Evolutionary conservation across 2,888 invertebrate species (phyloP).

Genomic region (Schizaphis graminum): DNA sequence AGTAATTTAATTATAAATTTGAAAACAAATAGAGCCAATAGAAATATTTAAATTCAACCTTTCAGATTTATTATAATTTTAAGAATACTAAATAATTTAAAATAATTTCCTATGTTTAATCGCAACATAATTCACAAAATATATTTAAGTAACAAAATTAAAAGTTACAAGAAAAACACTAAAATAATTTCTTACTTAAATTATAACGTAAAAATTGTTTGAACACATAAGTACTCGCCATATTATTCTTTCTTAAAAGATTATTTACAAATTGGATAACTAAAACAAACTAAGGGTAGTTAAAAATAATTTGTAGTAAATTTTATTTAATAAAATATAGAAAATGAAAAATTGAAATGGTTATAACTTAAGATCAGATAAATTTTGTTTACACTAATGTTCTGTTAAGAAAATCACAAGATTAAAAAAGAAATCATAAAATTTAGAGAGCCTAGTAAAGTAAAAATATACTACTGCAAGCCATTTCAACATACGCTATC

Average conservation of each 20-base stretch:
- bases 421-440: neutral
- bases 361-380: neutral
- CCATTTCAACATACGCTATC: neutral
- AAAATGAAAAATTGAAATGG: neutral
- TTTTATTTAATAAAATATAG: neutral
- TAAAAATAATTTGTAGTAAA: neutral
- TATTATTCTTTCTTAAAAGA: neutral
- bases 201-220: neutral
- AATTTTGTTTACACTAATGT: no score
- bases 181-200: neutral
- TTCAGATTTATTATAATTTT: neutral
- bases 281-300: neutral
- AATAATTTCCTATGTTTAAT: neutral
- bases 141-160: neutral
- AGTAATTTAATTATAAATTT: neutral
- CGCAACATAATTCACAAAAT: neutral
- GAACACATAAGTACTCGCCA: neutral
- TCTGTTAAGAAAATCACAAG: neutral
- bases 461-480: neutral
- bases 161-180: neutral
- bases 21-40: neutral
- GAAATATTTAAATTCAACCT: neutral
- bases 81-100: neutral
- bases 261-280: no score
- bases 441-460: neutral